Base-by-base conservation (phyloP, 2,797 vertebrate genomes). In the Mareca strepera region DNA sequence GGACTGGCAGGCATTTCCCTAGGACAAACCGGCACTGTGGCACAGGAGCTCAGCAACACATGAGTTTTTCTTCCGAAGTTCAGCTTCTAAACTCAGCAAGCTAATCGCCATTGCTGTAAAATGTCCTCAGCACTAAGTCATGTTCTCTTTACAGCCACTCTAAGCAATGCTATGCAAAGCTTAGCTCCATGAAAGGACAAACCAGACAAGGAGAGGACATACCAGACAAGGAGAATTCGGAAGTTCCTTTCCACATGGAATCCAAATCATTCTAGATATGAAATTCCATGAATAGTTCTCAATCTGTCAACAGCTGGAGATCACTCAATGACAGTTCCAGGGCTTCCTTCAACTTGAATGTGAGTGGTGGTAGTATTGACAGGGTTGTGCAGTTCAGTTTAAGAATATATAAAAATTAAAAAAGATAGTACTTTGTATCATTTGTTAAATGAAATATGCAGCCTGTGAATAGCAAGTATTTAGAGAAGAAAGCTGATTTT, bases 361-460 rank as follows among this genome's bases (percentile, higher is more conserved):
- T 31, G 53, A 4, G 6, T 18, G 17, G 1, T 16, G 8, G 5
- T 10, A 12, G 23, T 12, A 23, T 14, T 4, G 44, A 55, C 33
- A 76, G 21, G 3, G 55, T 48, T 37, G 39, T 4, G 41, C 3
- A 39, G 3, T 48, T 44, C 6, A 10, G n/a, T 17, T 29, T 2
- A 12, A 78, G 43, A 66, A 63, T 8, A 1, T 7, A 1, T 10
- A 7, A 23, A 37, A 41, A 15, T 41, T 22, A 31, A 15, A 7
- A 53, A 21, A 1, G 33, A 1, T 7, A 4, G 1, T 8, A 17
- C n/a, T 59, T 33, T 5, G 3, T 11, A 2, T 12, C 21, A 2
- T 8, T 23, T 37, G 28, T 17, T 46, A 1, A 8, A 33, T 43
- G 14, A 72, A 60, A 50, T 1, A 7, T 0, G 3, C 20, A 72